phyloP scores from a whole-genome alignment of 35 echinoderm and acorn worm species.

The Ptychodera flava region DNA sequence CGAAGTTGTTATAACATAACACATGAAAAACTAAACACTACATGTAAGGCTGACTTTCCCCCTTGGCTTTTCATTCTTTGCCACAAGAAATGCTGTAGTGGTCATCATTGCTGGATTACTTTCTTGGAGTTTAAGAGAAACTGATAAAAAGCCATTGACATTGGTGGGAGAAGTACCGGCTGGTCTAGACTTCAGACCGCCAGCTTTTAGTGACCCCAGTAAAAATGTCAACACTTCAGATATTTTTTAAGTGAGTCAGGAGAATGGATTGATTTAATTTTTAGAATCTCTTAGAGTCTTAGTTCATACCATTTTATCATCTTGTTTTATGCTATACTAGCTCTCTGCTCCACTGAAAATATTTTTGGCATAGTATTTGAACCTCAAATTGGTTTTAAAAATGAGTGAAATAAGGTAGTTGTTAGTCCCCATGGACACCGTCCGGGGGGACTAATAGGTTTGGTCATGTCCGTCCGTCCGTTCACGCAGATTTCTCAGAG shows the following conservation, averaged over 20 bases:
- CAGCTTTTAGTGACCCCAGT: constrained; percentile 38
- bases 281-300: no score
- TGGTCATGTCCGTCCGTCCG: no score
- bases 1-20: no score
- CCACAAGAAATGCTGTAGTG: constrained; percentile 71
- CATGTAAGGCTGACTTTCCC: no score
- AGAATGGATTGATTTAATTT: neutral
- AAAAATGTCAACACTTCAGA: neutral
- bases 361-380: no score
- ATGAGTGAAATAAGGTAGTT: no score
- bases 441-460: no score
- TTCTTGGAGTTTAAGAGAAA: constrained; percentile 35
- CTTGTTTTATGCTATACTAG: neutral
- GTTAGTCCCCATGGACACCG: no score
- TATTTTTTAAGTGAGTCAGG: constrained; percentile 9
- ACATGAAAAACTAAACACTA: no score
- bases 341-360: no score
- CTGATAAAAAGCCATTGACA: constrained; percentile 19
- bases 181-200: constrained; percentile 33
- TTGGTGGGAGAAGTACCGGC: constrained; percentile 35
- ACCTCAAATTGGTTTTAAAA: no score
- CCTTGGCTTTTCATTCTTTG: constrained; percentile 14
- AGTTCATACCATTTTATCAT: neutral
- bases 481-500: no score
- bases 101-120: constrained; percentile 28